These are phyloP conservation scores for Apocheima hispidaria DNA, from an alignment of 2,888 invertebrate species.

Conservation along the genomic window DNA sequence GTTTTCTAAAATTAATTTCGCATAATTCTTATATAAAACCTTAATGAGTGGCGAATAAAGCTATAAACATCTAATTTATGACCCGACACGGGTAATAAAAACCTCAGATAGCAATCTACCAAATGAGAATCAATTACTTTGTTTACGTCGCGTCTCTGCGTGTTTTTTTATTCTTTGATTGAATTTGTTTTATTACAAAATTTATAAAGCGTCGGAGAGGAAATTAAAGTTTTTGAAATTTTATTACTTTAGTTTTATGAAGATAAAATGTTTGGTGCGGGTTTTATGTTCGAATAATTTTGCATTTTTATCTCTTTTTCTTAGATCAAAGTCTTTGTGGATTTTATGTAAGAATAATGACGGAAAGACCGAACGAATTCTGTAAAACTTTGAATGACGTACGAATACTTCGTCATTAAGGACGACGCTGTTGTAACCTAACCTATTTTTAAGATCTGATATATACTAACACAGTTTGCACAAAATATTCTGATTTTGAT, in stretches of 20 bases:
- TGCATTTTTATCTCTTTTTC: constrained; percentile 15
- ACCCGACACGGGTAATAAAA: constrained; percentile 62
- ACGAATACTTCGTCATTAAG: too few species aligned
- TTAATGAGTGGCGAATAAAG: constrained; percentile 83
- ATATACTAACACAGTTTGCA: too few species aligned
- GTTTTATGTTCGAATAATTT: constrained; percentile 28
- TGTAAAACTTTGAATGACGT: neutral
- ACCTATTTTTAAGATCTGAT: too few species aligned
- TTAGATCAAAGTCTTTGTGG: constrained; percentile 33
- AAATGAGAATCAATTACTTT: constrained; percentile 69
- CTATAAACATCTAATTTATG: constrained; percentile 76
- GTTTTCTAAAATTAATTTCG: constrained; percentile 82
- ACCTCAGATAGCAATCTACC: constrained; percentile 61
- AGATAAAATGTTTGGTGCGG: constrained; percentile 12
- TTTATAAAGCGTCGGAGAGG: constrained; percentile 41
- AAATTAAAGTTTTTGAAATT: constrained; percentile 36
- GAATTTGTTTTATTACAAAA: constrained; percentile 50
- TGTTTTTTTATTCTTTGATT: constrained; percentile 44
- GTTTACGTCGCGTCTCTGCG: constrained; percentile 59
- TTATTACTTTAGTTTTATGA: constrained; percentile 24
- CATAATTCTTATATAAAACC: constrained; percentile 79
- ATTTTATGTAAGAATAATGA: constrained; percentile 18
- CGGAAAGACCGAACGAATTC: neutral
- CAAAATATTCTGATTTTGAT: too few species aligned
- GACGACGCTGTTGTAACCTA: too few species aligned